Evolutionary conservation across 2,888 invertebrate genomes (phyloP), one percentile per base, ranked within the genome.

Genomic region (Tetrapedia diversipes): DNA sequence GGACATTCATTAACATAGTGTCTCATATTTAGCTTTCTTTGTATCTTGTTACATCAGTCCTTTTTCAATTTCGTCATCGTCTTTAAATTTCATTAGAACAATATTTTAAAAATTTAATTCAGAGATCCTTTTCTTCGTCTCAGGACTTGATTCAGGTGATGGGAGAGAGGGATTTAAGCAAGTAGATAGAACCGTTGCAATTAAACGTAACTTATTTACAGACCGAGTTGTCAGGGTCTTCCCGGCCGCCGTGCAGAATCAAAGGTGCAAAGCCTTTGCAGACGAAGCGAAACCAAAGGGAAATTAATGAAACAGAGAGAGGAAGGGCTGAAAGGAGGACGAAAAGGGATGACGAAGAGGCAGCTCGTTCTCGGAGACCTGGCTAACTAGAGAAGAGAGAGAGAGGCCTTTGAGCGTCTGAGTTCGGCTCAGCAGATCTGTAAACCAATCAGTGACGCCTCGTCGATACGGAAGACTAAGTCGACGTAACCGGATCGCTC

Each of bases 381-480:
- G 70, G 75, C 72, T 77, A 86, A 84, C 80, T 82, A 78, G 78
- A 82, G n/a, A n/a, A n/a, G n/a, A n/a, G n/a, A n/a, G n/a, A n/a
- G n/a, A n/a, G 84, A 84, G 79, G 79, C 84, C 86, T 87, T 87
- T 84, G 84, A 84, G 85, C 79, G 77, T 75, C 80, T 79, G 74
- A 77, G 77, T 83, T 79, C 75, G 73, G 81, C 85, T 85, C 83
- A 63, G 81, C 81, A 85, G 86, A 86, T 87, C 86, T 86, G 87
- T 87, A 87, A 88, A 87, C 88, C 85, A 88, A 88, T 88, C 88
- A 87, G 85, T 84, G 75, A 86, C 84, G 88, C 85, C 87, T 86
- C 83, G 81, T 60, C 85, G 81, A 84, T 82, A 77, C 80, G 65
- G 69, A 84, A 79, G 80, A 67, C 81, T 80, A 80, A 86, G 85